These are phyloP conservation scores for Brachyalestes nurse DNA, from an alignment of 2,797 vertebrate species.

Conservation along the genomic window DNA sequence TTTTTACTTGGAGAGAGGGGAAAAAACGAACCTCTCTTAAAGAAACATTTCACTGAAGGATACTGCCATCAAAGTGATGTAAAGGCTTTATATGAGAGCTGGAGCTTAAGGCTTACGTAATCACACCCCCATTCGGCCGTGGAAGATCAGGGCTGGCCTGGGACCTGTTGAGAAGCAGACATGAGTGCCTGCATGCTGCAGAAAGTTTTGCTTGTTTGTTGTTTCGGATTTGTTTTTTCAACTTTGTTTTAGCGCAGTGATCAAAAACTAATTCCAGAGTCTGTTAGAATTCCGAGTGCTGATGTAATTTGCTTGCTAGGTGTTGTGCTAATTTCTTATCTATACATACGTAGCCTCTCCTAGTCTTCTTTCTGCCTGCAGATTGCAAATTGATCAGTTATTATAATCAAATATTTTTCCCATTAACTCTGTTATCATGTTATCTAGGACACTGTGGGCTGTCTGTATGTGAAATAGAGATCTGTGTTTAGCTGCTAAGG, in stretches of 20 bases:
- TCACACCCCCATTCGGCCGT: slow-evolving; percentile 30
- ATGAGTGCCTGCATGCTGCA: neutral
- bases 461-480: neutral
- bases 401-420: no score
- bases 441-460: neutral
- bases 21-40: slow-evolving; percentile 60
- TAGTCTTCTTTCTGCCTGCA: no score
- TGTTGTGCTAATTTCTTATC: no score
- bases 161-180: slow-evolving; percentile 16
- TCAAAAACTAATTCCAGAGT: neutral
- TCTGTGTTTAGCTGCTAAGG: neutral
- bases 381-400: no score
- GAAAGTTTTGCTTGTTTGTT: neutral
- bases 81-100: slow-evolving; percentile 39
- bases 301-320: neutral
- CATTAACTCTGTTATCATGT: neutral
- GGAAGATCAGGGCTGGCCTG: neutral
- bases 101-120: slow-evolving; percentile 41
- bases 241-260: no score
- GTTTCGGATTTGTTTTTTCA: no score
- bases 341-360: no score
- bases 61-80: slow-evolving; percentile 71
- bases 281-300: neutral
- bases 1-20: slow-evolving; percentile 78
- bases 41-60: slow-evolving; percentile 51